phyloP scores from a whole-genome alignment of 2,888 invertebrate genomes.

The Leptinotarsa peninsularis region DNA sequence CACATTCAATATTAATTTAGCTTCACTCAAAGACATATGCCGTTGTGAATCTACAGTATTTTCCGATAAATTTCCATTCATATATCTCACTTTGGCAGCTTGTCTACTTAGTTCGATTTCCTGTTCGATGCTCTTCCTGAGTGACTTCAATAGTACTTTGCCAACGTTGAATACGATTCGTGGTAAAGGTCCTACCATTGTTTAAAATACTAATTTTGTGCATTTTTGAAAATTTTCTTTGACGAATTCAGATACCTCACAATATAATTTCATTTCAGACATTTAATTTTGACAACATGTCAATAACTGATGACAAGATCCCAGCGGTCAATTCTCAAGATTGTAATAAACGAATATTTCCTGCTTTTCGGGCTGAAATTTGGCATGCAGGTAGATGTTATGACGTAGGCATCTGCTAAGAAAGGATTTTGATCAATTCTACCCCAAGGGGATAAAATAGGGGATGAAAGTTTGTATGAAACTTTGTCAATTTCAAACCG shows the following conservation, averaged over 20 bases:
- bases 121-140: conserved; percentile 76
- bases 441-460: too few relatives aligned
- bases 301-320: neutral
- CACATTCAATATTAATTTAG: conserved; percentile 90
- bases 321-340: too few relatives aligned
- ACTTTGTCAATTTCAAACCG: too few relatives aligned
- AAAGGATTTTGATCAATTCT: too few relatives aligned
- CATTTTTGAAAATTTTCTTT: neutral
- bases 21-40: conserved; percentile 71
- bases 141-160: conserved; percentile 47
- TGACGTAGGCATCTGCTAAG: too few relatives aligned
- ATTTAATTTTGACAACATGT: neutral
- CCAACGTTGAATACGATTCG: conserved; percentile 46
- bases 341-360: too few relatives aligned
- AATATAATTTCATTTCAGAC: neutral
- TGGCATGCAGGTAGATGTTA: too few relatives aligned
- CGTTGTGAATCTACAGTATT: conserved; percentile 10
- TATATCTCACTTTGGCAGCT: conserved; percentile 71
- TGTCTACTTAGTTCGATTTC: conserved; percentile 82
- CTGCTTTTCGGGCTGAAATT: too few relatives aligned
- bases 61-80: conserved; percentile 22
- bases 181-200: conserved; percentile 47
- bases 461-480: too few relatives aligned
- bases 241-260: neutral
- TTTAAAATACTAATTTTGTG: neutral